Base-by-base conservation (phyloP, 2,113 vertebrate genomes). In the Mastomys natalensis region DNA sequence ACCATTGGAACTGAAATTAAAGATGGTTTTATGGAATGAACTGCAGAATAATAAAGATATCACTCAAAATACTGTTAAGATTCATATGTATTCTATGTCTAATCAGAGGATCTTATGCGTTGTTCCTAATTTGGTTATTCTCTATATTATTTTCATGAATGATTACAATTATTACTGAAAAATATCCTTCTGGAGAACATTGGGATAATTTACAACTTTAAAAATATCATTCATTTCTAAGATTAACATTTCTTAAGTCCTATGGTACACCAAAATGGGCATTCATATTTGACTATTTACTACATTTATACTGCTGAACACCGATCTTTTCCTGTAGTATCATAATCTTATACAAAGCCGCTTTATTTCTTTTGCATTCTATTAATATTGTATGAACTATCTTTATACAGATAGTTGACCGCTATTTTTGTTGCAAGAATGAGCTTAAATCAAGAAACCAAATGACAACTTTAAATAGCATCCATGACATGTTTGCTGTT, bases 71-170 rank as follows among this genome's bases (percentile, higher is more conserved):
- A 26, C 24, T 60, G 4, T 29, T 55, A 58, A 17, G 21, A 66
- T 17, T 66, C 45, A 0, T 2, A 9, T n/a, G 12, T 13, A 70
- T 34, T 34, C 7, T 24, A 3, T n/a, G 37, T 11, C 0, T 40
- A n/a, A 16, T 90, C 40, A 62, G 3, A 51, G 10, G 0, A 86
- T 64, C 10, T 9, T 16, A 26, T n/a, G 29, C 0, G 2, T 81
- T 84, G 55, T 10, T 53, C 4, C 51, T 78, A 19, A 77, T 77
- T 88, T 87, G 29, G 7, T 22, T 62, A 55, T 8, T 72, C 13
- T 77, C 0, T 77, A 29, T 24, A 43, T 10, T 45, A 6, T n/a
- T 87, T 60, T 62, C 21, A 22, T 45, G 43, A 55, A 66, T 48
- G 3, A 13, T 17, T 43, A 17, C 13, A 45, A 55, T 0, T 60